Conservation (phyloP, 1,140 invertebrate species). For the Bombus impatiens region DNA sequence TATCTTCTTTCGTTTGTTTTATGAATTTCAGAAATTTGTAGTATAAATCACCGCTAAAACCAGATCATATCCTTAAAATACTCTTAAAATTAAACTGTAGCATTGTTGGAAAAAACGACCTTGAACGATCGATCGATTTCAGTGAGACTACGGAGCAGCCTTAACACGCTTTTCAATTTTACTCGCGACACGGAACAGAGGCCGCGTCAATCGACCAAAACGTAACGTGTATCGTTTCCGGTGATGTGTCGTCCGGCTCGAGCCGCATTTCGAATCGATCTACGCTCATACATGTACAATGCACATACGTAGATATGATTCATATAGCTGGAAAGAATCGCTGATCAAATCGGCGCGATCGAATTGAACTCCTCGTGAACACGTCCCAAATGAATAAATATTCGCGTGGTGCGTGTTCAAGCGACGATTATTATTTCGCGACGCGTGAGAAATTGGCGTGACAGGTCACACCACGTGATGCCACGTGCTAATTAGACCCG, state of each 20-base stretch:
- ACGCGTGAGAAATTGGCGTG: conserved; percentile 11
- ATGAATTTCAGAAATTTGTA: no score
- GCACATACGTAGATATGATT: neutral
- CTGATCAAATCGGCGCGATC: neutral
- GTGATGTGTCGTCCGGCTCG: neutral
- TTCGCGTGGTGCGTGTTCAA: neutral
- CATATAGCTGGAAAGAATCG: neutral
- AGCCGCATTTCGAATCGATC: neutral
- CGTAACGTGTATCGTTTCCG: conserved; percentile 15
- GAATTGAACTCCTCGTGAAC: neutral
- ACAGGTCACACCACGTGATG: conserved; percentile 12
- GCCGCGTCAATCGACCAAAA: conserved; percentile 8
- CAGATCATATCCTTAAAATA: no score
- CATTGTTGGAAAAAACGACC: neutral
- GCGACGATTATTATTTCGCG: conserved; percentile 21
- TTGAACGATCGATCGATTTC: neutral
- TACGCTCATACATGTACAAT: neutral
- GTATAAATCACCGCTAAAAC: no score
- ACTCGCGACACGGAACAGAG: conserved; percentile 16
- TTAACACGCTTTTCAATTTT: conserved; percentile 24
- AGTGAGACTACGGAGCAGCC: neutral
- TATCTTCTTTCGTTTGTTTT: no score
- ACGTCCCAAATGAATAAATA: neutral
- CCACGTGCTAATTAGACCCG: conserved; percentile 46
- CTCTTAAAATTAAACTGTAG: neutral